Percentiles rank a stretch among this genome's conserved stretches.
These are phyloP conservation scores for Trachurus trachurus DNA, from an alignment of 2,797 vertebrate species.

Conservation along the genomic window DNA sequence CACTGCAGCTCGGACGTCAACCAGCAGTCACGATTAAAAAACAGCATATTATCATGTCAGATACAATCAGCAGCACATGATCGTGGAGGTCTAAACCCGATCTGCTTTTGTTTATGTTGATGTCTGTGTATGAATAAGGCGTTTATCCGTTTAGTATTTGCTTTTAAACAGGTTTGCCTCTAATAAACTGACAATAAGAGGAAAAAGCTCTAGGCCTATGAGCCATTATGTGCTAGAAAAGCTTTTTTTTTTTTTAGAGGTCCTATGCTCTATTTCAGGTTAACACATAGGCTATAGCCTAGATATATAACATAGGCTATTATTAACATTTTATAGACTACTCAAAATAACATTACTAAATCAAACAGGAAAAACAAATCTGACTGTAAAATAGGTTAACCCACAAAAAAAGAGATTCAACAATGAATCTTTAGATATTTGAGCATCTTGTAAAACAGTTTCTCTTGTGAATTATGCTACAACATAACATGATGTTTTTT, in stretches of 20 bases:
- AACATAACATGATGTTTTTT: background rate
- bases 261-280: background rate
- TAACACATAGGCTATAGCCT: background rate
- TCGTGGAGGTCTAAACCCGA: background rate
- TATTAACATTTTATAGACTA: background rate
- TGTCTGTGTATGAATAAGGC: background rate
- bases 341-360: background rate
- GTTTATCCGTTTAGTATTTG: background rate
- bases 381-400: too few relatives aligned
- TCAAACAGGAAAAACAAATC: background rate
- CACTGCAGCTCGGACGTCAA: background rate
- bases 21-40: slow-evolving; percentile 9
- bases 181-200: background rate
- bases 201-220: background rate
- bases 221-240: too few relatives aligned
- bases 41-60: background rate
- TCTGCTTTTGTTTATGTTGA: background rate
- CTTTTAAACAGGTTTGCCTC: background rate
- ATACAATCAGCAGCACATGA: background rate
- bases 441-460: background rate
- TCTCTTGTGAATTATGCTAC: background rate
- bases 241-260: background rate
- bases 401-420: background rate
- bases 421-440: background rate
- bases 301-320: background rate